Conservation (phyloP, 2,113 vertebrate genomes). For the Phocoena phocoena region DNA sequence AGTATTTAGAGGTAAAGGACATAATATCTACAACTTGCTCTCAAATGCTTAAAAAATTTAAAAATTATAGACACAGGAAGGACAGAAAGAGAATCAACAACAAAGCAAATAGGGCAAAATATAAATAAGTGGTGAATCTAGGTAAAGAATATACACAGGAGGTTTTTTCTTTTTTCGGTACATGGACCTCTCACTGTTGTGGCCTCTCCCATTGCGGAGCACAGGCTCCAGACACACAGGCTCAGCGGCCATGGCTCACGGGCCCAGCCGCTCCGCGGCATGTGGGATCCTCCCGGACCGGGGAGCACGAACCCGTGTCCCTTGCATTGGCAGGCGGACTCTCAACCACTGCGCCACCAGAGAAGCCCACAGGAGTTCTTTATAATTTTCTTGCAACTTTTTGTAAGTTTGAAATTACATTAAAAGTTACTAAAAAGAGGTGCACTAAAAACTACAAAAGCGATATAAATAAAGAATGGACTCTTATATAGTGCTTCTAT, state of each 20-base stretch:
- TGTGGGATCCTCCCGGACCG: no score
- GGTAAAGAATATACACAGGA: background rate
- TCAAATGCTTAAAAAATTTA: constrained; percentile 30
- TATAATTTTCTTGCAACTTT: background rate
- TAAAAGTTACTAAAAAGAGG: background rate
- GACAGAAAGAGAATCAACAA: background rate
- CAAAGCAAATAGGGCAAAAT: constrained; percentile 20
- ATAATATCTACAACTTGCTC: background rate
- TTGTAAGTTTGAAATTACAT: constrained; percentile 20
- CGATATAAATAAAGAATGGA: background rate
- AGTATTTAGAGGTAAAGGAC: background rate
- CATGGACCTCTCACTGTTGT: no score
- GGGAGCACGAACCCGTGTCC: no score
- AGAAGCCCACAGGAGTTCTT: background rate
- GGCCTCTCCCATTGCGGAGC: no score
- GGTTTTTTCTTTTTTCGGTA: background rate
- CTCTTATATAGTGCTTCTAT: background rate
- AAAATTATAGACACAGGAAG: background rate
- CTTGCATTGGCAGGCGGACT: no score
- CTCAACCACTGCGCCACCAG: no score
- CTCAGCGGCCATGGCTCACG: no score
- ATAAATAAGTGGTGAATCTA: background rate
- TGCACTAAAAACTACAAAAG: background rate
- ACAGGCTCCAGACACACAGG: no score
- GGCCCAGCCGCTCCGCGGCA: no score